These are phyloP conservation scores for Abrostola triplasia DNA, from an alignment of 2,888 invertebrate species.

Conservation along the genomic window DNA sequence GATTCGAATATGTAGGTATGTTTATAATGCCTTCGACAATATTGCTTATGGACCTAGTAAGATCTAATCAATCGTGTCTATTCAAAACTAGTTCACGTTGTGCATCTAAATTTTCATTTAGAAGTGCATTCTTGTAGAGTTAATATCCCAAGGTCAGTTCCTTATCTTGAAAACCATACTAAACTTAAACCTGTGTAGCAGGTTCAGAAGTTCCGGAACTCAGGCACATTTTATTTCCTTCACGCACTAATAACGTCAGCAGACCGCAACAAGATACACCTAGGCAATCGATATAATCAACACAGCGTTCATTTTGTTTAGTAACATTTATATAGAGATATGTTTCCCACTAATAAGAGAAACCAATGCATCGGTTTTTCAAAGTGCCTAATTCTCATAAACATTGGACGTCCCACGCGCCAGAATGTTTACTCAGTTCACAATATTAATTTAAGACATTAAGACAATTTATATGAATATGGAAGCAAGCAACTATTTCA, in stretches of 20 bases:
- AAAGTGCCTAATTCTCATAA: conserved; percentile 36
- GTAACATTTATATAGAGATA: conserved; percentile 3
- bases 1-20: background rate
- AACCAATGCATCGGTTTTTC: conserved; percentile 34
- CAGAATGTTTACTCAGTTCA: conserved; percentile 47
- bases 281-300: too few relatives aligned
- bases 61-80: too few relatives aligned
- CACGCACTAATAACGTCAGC: too few relatives aligned
- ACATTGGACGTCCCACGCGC: conserved; percentile 45
- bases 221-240: too few relatives aligned
- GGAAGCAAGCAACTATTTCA: conserved; percentile 67
- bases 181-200: too few relatives aligned
- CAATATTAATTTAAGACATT: conserved; percentile 62
- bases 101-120: too few relatives aligned
- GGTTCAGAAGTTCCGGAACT: too few relatives aligned
- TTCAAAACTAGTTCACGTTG: too few relatives aligned
- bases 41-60: background rate
- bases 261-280: too few relatives aligned
- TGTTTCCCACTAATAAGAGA: conserved; percentile 20
- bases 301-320: background rate
- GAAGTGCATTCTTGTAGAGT: too few relatives aligned
- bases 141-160: too few relatives aligned
- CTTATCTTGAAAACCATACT: too few relatives aligned
- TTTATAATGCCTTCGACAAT: background rate
- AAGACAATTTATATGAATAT: conserved; percentile 61